Conservation (phyloP, 2,888 invertebrate species). For the Beris chalybata region DNA sequence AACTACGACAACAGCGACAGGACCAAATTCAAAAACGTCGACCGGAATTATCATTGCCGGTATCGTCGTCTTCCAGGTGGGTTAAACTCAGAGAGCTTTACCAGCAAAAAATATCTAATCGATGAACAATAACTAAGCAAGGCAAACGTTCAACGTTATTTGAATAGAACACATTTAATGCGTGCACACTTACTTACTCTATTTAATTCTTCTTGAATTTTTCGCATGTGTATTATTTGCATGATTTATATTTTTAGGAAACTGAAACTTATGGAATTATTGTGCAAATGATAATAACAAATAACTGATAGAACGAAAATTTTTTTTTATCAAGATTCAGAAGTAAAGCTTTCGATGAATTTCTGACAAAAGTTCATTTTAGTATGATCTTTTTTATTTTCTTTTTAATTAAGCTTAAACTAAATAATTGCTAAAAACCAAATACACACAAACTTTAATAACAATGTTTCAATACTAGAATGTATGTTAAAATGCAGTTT, state of each 20-base stretch:
- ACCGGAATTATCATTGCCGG: slow-evolving; percentile 43
- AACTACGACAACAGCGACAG: slow-evolving; percentile 77
- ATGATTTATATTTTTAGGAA: slow-evolving; percentile 35
- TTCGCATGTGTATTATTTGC: slow-evolving; percentile 8
- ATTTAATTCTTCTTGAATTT: slow-evolving; percentile 4
- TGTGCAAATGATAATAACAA: slow-evolving; percentile 32
- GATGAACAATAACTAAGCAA: slow-evolving; percentile 8
- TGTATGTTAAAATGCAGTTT: too few species aligned
- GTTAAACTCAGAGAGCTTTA: slow-evolving; percentile 29
- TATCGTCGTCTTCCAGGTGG: slow-evolving; percentile 45
- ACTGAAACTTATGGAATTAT: slow-evolving; percentile 37
- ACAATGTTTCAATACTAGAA: too few species aligned
- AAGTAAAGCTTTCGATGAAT: too few species aligned
- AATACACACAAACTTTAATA: too few species aligned
- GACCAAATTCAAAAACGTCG: slow-evolving; percentile 59
- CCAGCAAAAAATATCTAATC: slow-evolving; percentile 28
- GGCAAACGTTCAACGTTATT: neutral
- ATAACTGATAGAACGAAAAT: neutral
- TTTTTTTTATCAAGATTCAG: too few species aligned
- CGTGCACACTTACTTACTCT: slow-evolving; percentile 15
- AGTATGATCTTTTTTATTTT: too few species aligned
- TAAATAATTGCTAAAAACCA: too few species aligned
- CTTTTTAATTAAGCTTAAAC: too few species aligned
- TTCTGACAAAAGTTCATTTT: too few species aligned
- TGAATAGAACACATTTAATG: slow-evolving; percentile 1